Base-by-base conservation (phyloP, 2,797 vertebrate species). In the Aotus griseimembra region DNA sequence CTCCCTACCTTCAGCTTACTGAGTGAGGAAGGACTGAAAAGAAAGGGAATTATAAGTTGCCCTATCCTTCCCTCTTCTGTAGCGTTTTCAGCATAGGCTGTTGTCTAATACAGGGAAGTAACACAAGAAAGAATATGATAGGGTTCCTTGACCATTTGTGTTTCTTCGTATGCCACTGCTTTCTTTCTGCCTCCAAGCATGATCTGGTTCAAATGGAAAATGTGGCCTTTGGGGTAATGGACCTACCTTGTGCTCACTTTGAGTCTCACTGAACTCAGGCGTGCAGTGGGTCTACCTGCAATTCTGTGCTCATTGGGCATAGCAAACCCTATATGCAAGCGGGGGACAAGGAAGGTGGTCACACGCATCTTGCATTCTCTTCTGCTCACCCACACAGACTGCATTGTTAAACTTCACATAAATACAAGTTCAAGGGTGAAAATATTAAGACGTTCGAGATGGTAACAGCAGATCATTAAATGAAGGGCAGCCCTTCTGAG, bases 201-300 rank as follows among this genome's bases (percentile, higher is more conserved):
- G 48, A n/a, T 44, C 50, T 33, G 75, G 30, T n/a, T 87, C 44
- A 12, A 1, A 61, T 7, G 30, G 36, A 36, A 58, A 30, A 24
- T 30, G n/a, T 73, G 4, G 2, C 41, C 44, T 86, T 33, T 15
- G 50, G 20, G 33, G 14, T 30, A 24, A 4, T 4, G 2, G 0
- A 1, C 26, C 55, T 50, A 4, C 48, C 24, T 12, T 36, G n/a
- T 22, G 2, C 30, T 52, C 9, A 30, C 75, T 36, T 67, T 64
- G 90, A 81, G 30, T 57, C 24, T 88, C 13, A 0, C 61, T 41
- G 22, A 28, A 46, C n/a, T 41, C 50, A 24, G 39, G 14, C 0
- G 0, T 0, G 0, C 39, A 22, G 10, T 14, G 55, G 36, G 39
- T 52, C 58, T 33, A 9, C 39, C 15, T 10, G 1, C 57, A 84